Evolutionary conservation across 1,140 invertebrate species (phyloP), one percentile per base, ranked within the genome.

Genomic region (Stegodyphus dumicola): DNA sequence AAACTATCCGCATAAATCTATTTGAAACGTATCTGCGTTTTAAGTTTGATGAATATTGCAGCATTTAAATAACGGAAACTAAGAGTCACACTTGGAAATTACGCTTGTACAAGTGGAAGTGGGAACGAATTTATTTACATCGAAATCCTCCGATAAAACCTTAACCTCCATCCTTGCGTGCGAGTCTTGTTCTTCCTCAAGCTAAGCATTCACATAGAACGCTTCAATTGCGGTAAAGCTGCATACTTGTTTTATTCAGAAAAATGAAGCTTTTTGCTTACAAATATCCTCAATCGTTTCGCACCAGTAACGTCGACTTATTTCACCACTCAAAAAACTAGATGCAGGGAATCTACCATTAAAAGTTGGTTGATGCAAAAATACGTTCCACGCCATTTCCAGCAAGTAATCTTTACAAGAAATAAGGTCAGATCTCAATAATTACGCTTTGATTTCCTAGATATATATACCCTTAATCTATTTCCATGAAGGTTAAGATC

Each of bases 261-360:
- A 65, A 77, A 51, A 15, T 5, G 51, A 49, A n/a, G 7, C 7
- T 66, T 51, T 52, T n/a, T 9, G 6, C 60, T 48, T n/a, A 66
- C 60, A 33, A 33, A 79, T 54, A 69, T 79, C 66, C 51, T 54
- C 54, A 79, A 15, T 51, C 65, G 65, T 48, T 60, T 71, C 78
- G 78, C 78, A 80, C 71, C 78, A 80, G 52, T 80, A 60, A 73
- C 78, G 71, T n/a, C 17, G 52, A 56, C 18, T 80, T 80, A 56
- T 80, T 73, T 80, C 49, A 6, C 33, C 18, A 69, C 6, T 33
- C 33, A 71, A 33, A 79, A 33, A 69, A 53, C 49, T 7, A 56
- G 74, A 69, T 48, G 18, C 65, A 67, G 33, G 33, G 33, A 67
- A 67, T 78, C 76, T 49, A 53, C 48, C 67, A 67, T 78, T 15